Percentiles rank a stretch among this genome's conserved stretches.
These are phyloP conservation scores for Ganaspis sp. DNA, from an alignment of 1,140 invertebrate species.

Conservation along the genomic window DNA sequence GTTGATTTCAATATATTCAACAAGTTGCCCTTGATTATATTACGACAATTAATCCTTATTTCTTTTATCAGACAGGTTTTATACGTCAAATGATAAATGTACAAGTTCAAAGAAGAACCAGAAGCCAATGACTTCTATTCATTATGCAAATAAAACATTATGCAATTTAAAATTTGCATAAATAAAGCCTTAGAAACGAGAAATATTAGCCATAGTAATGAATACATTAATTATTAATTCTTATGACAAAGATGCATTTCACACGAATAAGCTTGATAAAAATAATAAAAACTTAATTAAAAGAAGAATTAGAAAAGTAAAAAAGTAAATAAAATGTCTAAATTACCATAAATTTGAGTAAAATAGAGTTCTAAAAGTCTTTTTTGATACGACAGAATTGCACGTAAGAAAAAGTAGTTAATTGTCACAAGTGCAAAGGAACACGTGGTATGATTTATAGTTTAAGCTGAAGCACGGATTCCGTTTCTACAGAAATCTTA, in stretches of 20 bases:
- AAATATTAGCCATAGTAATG: too few species aligned
- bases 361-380: neutral
- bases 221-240: too few species aligned
- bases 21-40: constrained; percentile 59
- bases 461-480: neutral
- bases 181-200: too few species aligned
- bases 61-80: neutral
- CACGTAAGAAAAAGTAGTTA: neutral
- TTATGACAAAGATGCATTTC: too few species aligned
- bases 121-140: neutral
- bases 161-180: too few species aligned
- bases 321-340: neutral
- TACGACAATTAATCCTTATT: constrained; percentile 56
- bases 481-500: constrained; percentile 10
- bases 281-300: neutral
- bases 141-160: neutral
- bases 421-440: constrained; percentile 1
- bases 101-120: neutral
- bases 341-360: neutral
- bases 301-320: neutral
- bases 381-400: neutral
- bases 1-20: constrained; percentile 43
- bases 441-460: neutral
- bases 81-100: neutral
- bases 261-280: too few species aligned